Base-by-base conservation (phyloP, 2,797 vertebrate species). In the Percopsis omiscomaycus region DNA sequence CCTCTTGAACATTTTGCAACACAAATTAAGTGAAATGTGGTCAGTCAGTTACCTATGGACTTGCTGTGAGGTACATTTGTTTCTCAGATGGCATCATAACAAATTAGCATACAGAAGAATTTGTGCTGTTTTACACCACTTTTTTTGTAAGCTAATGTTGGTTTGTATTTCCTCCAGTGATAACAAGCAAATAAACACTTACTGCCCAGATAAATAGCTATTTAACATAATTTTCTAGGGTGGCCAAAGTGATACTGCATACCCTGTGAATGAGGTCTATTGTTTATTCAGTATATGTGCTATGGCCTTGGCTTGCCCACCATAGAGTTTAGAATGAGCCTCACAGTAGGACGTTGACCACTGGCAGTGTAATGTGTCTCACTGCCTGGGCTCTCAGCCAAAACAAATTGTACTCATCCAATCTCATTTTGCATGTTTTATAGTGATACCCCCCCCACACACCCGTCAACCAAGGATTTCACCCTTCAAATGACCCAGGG, bases 381-480 rank as follows among this genome's bases (percentile, higher is more conserved):
- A 62, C 14, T 48, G 49, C 13, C n/a, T 27, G 4, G 60, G 28
- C 61, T 27, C 27, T 58, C 63, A 60, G 5, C n/a, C 45, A 42
- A 29, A 45, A 42, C 37, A 61, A 51, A 42, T 59, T 56, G 28
- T 42, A 55, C 46, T 27, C 49, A 42, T 66, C 56, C 51, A 53
- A 74, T 72, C 53, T 55, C 4, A 59, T 68, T 69, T 70, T 2
- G 12, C 50, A 32, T 47, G 58, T 59, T 68, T 61, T 58, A 73
- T 66, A 60, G 44, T 0, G 44, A 57, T 68, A 55, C 76, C 52
- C 55, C 70, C 61, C 60, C 53, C 70, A 72, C 59, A 68, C 52
- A 59, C 37, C 58, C 63, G 59, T 75, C 48, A 57, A 12, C 50
- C 11, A 60, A 66, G 14, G 47, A 14, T 63, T 64, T 55, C 58